Evolutionary conservation across 2,797 vertebrate genomes (phyloP), one percentile per base, ranked within the genome.

Genomic region (Acanthornis magna): DNA sequence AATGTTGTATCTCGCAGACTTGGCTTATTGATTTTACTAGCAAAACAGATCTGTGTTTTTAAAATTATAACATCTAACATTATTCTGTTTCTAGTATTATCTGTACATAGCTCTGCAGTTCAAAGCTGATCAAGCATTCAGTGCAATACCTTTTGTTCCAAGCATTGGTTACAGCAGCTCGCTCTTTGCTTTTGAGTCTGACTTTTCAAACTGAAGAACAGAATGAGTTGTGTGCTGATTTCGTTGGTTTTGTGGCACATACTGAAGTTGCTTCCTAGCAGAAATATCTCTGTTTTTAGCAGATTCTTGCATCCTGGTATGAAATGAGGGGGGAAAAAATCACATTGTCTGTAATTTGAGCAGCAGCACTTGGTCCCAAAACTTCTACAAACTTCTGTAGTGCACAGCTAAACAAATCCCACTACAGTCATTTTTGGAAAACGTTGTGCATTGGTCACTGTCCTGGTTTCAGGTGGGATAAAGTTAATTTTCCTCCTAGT

Each of bases 281-380:
- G 65, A 83, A 82, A 27, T 18, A 13, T 40, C 36, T 75, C 14
- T 72, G 22, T 30, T 66, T 13, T 20, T 50, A 57, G 23, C 54
- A 54, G 40, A 8, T 91, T 91, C 23, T 73, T 73, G 29, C 27
- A 63, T 54, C 42, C 10, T 83, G 25, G 38, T 86, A 25, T 22
- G 18, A 29, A 47, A n/a, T 34, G 15, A 3, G 10, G 1, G 1
- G 7, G 0, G 2, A 13, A 27, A 16, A 13, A 25, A 19, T 7
- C 23, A 26, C 40, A 38, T 36, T 21, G 6, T 75, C 16, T 80
- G 7, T 84, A 71, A 77, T 11, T 48, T 89, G 21, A 90, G 40
- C 43, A 85, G 53, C 21, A 16, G 13, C 61, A 18, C 66, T 25
- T 82, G 61, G 4, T 11, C 53, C 30, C 27, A 60, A 53, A 89